Base-by-base conservation (phyloP, 2,888 invertebrate species). In the Eueremaeus valkanovi region DNA sequence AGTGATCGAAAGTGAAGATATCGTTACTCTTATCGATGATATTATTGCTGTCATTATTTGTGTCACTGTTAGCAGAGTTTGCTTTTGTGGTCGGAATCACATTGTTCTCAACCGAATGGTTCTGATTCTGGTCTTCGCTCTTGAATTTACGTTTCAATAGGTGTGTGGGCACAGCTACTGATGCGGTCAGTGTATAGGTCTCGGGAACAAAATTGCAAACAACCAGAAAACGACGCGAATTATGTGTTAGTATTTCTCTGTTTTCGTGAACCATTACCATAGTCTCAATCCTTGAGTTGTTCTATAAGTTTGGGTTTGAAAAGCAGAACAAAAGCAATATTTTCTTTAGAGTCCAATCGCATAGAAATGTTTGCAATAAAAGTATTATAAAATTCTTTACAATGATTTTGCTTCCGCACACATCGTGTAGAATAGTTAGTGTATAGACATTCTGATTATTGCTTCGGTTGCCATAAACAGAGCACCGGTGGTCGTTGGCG, bases 181-280 rank as follows among this genome's bases (percentile, higher is more conserved):
- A 91, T 36, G 92, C 92, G 79, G 91, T 86, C 11, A 92, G 91
- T 0, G 92, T 91, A 81, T 92, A 86, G 36, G 91, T 90, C 82
- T 92, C 91, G 0, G 92, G 91, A 81, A 91, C 90, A 82, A 90
- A 91, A 42, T 90, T 90, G 81, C 92, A 92, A 18, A 92, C 86
- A 1, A 92, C 92, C 73, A 92, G 85, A 82, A 92, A 92, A 79
- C 91, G 86, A 79, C 91, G 84, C 0, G 91, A 91, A 81, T 90
- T 90, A 82, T 92, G 92, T 0, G 92, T 92, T 55, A 92, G 86
- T 81, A 92, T 91, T 5, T 91, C 90, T 76, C 91, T 84, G 83
- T 91, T 92, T 83, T 92, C 92, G 83, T 92, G 92, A 8, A 92
- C 92, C 42, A 92, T 87, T 36, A 92, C 90, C 82, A 91, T 91